phyloP scores from a whole-genome alignment of 2,113 vertebrate species.

The Opisthocomus hoazin region DNA sequence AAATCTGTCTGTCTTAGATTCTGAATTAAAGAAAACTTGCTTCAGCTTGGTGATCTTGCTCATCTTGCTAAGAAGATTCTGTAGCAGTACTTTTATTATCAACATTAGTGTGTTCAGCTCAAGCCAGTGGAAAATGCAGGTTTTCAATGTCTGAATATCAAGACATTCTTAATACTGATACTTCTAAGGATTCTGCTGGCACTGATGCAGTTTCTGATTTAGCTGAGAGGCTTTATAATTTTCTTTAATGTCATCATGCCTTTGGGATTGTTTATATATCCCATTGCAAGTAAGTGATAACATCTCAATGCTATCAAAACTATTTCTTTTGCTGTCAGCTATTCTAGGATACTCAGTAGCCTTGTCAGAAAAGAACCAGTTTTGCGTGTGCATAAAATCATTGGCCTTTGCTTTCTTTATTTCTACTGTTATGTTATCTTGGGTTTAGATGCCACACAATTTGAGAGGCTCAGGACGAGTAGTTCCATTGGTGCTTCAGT shows the following conservation, averaged over 20 bases:
- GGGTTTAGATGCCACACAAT: background rate
- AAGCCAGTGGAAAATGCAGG: background rate
- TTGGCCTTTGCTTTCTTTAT: background rate
- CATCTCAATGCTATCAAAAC: background rate
- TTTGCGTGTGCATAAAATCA: background rate
- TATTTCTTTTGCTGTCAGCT: background rate
- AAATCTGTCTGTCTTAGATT: background rate
- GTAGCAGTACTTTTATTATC: background rate
- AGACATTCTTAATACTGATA: background rate
- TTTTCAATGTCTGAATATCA: background rate
- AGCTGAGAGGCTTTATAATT: background rate
- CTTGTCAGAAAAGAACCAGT: background rate
- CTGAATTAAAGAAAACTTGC: background rate
- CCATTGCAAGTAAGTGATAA: background rate
- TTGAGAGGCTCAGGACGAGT: background rate
- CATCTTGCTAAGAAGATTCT: background rate
- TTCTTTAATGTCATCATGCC: background rate
- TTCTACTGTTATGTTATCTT: background rate
- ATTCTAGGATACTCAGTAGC: background rate
- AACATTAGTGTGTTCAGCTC: background rate
- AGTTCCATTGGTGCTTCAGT: background rate
- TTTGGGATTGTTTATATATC: background rate
- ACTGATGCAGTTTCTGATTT: background rate
- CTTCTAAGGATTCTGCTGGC: background rate
- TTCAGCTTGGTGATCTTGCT: background rate